Base-by-base conservation (phyloP, 2,797 vertebrate genomes). In the Alosa sapidissima region DNA sequence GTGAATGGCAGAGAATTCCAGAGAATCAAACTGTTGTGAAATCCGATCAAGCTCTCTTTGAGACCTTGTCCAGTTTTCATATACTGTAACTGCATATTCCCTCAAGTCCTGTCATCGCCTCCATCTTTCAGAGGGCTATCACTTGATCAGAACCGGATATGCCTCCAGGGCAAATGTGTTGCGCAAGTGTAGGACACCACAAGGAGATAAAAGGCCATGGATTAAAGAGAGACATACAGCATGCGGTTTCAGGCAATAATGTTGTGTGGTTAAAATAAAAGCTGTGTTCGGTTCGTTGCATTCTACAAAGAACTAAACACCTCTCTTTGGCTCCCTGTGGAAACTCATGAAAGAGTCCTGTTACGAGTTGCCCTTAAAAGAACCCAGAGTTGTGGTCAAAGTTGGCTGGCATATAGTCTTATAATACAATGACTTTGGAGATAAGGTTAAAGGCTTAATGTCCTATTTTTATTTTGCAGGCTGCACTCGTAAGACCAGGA, bases 401-500 rank as follows among this genome's bases (percentile, higher is more conserved):
- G 6, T 78, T 78, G 36, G 36, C 72, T 78, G 72, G 41, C 41
- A 19, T 45, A 45, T 41, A 75, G 33, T 19, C 36, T 45, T 75
- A 16, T 33, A 45, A 45, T 41, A 16, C 68, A 41, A 36, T 19
- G 68, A 75, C 68, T 36, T 75, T 47, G 14, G 41, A 19, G 72
- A 78, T 62, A 24, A 62, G 7, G 72, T 78, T 45, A 21, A 19
- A n/a, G 28, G 68, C 41, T 78, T 21, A 21, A 45, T 49, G 48
- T 82, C 5, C 11, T 83, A 68, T 10, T 47, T 75, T 54, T 84
- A 10, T 84, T 83, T 84, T 81, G 85, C 85, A 99, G 98, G 98
- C 93, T 99, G 98, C 93, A 99, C 98, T 83, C 96, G 98, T 6
- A 99, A 99, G 91, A 99, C 98, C 88, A 98, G 98, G 88, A 98